Percentiles rank a stretch among this genome's conserved stretches.
Conservation (phyloP, 2,888 invertebrate genomes). For the Eupithecia abbreviata region DNA sequence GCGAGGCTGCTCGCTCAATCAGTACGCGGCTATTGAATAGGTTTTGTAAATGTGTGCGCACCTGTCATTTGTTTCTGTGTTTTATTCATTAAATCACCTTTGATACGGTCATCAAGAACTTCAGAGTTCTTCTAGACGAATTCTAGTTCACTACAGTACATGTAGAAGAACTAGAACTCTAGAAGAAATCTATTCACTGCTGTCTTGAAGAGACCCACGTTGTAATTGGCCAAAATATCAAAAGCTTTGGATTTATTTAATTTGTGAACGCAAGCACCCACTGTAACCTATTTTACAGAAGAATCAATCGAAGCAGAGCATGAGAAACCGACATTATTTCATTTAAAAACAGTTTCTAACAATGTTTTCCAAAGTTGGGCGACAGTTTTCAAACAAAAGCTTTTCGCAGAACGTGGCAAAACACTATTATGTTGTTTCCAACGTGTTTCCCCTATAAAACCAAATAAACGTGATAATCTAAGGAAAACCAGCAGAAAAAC, state of each 20-base stretch:
- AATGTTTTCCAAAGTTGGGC: conserved; percentile 8
- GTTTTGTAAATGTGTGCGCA: too few relatives aligned
- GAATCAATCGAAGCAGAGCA: neutral
- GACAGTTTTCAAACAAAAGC: conserved; percentile 20
- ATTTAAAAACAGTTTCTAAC: conserved; percentile 10
- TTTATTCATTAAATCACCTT: too few relatives aligned
- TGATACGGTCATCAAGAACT: too few relatives aligned
- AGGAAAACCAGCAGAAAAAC: conserved; percentile 11
- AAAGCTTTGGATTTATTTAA: neutral
- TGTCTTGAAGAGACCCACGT: neutral
- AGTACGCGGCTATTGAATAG: too few relatives aligned
- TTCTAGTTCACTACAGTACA: too few relatives aligned
- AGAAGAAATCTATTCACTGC: neutral
- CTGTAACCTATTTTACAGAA: neutral
- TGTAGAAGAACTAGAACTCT: too few relatives aligned
- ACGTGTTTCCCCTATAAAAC: conserved; percentile 34
- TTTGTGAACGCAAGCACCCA: neutral
- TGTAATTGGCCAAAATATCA: neutral
- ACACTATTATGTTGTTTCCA: conserved; percentile 20
- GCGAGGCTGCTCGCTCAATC: too few relatives aligned
- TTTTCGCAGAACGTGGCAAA: conserved; percentile 13
- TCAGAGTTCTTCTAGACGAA: too few relatives aligned
- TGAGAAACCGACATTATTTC: conserved; percentile 1
- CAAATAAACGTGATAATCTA: conserved; percentile 32
- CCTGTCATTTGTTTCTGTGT: too few relatives aligned